Percentiles rank a stretch among this genome's conserved stretches.
These are phyloP conservation scores for Eubucco bourcierii DNA, from an alignment of 2,113 vertebrate genomes.

Conservation along the genomic window DNA sequence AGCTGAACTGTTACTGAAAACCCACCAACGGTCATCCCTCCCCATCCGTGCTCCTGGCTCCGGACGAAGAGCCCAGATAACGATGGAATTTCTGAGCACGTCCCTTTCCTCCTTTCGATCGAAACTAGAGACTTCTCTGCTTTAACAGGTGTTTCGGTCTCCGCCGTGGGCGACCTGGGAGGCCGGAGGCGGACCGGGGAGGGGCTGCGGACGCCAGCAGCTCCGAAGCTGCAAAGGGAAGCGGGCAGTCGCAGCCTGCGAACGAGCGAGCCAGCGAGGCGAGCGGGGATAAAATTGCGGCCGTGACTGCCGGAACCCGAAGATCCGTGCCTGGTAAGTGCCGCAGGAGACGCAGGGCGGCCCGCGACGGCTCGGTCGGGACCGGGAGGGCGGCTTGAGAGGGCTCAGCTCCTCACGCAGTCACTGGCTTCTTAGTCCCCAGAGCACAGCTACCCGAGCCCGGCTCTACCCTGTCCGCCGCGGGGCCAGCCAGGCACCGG, in stretches of 20 bases:
- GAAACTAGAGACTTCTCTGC: fast-evolving
- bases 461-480: too few species aligned
- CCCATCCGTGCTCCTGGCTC: fast-evolving
- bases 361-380: neutral
- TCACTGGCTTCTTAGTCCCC: neutral
- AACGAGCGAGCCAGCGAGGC: too few species aligned
- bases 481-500: too few species aligned
- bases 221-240: too few species aligned
- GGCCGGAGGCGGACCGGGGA: neutral
- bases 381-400: too few species aligned
- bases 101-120: fast-evolving
- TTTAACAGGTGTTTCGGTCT: fast-evolving
- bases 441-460: neutral
- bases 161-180: neutral
- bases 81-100: neutral
- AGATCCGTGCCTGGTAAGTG: constrained; percentile 38
- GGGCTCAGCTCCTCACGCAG: neutral
- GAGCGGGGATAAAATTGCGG: neutral
- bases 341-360: too few species aligned
- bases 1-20: fast-evolving
- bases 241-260: neutral
- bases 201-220: neutral
- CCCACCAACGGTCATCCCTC: fast-evolving
- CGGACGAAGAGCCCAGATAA: neutral
- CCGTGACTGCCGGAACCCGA: neutral